Base-by-base conservation (phyloP, 2,888 invertebrate genomes). In the Osmoderma eremita region DNA sequence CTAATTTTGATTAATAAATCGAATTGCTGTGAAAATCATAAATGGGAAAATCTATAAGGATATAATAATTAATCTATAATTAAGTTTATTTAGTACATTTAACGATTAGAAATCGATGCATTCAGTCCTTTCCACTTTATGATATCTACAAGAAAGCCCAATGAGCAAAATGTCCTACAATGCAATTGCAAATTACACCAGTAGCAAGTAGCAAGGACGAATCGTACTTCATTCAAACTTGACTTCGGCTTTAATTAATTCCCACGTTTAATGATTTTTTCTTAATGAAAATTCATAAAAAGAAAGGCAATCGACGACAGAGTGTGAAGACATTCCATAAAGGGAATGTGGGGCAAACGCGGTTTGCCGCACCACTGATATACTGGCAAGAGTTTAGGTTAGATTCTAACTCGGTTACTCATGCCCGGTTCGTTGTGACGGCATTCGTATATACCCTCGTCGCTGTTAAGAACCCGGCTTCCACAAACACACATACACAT, bases 341-440 rank as follows among this genome's bases (percentile, higher is more conserved):
- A 53, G 17, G 30, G 50, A 53, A 68, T 64, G 53, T 64, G 65
- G 61, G 65, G 10, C 64, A 64, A 67, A 42, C 38, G 18, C 50
- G 45, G 41, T 68, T 58, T 64, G 64, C 68, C 68, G 68, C 68
- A 50, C 53, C 5, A 18, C 36, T 22, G 64, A 30, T 8, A 61
- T 42, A 30, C 22, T 18, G 68, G 49, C 30, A 53, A 22, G 58
- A 18, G 30, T 39, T 45, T 65, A 50, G 30, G 48, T 51, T 24
- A 50, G 61, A 68, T 68, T 68, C 64, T 68, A 68, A 68, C 68
- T 68, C 65, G 68, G 68, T 68, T 68, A 68, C 68, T 68, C 68
- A 68, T 68, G 61, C 68, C 58, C 45, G 17, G 64, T 53, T 58
- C 41, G 61, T 49, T 64, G 64, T 58, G 68, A 64, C 50, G 64